Evolutionary conservation across 2,888 invertebrate species (phyloP).

Genomic region (Mimachlamys varia): DNA sequence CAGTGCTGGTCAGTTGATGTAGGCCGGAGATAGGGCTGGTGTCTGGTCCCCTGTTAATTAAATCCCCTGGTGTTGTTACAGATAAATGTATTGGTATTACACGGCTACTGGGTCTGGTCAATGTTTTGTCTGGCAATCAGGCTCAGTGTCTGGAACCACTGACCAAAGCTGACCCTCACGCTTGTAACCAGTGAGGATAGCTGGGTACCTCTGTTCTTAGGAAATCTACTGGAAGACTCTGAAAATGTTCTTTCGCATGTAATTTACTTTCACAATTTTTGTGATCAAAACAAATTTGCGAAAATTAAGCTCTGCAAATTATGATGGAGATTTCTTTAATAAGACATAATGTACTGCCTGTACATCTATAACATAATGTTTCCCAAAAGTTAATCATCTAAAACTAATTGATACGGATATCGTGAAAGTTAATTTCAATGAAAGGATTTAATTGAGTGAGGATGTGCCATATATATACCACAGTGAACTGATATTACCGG

Average conservation of each 20-base stretch:
- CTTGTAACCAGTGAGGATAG: background rate
- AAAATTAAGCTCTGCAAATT: too few species aligned
- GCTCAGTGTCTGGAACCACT: background rate
- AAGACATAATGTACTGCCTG: too few species aligned
- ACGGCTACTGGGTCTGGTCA: background rate
- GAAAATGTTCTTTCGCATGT: too few species aligned
- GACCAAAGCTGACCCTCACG: background rate
- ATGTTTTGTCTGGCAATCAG: constrained; percentile 22
- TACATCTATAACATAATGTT: too few species aligned
- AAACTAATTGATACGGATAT: too few species aligned
- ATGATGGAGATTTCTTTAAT: too few species aligned
- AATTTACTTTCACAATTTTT: too few species aligned
- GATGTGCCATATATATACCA: background rate
- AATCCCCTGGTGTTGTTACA: constrained; percentile 20
- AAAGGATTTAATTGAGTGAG: too few species aligned
- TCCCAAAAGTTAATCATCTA: too few species aligned
- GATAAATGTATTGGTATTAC: constrained; percentile 13
- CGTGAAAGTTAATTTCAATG: too few species aligned
- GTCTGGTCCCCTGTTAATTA: background rate
- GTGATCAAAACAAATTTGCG: too few species aligned
- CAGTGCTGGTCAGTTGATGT: background rate
- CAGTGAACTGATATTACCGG: background rate
- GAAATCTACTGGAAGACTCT: background rate
- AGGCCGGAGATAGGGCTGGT: background rate
- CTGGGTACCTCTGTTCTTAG: background rate